Conservation (phyloP, 2,888 invertebrate genomes). For the Agonopterix arenella region DNA sequence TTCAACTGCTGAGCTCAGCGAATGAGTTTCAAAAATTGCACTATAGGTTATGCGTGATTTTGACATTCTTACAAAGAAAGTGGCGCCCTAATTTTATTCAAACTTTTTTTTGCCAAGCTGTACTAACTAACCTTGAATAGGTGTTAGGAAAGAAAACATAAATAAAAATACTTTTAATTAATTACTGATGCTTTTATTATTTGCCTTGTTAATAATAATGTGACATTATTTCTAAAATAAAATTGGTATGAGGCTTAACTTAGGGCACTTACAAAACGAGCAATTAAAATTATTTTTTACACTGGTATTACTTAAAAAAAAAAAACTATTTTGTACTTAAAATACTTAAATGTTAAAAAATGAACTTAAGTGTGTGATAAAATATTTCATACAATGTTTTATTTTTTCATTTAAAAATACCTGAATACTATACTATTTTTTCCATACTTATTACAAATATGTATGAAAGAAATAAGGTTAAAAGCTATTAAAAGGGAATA, state of each 20-base stretch:
- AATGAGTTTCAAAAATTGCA: no score
- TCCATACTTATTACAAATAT: conserved; percentile 3
- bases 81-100: no score
- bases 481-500: no score
- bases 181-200: conserved; percentile 13
- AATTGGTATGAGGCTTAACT: conserved; percentile 58
- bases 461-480: not conserved
- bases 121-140: no score
- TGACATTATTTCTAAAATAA: conserved; percentile 55
- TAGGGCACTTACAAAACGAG: not conserved
- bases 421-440: no score
- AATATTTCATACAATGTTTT: not conserved
- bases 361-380: not conserved
- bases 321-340: conserved; percentile 55
- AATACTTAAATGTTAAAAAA: conserved; percentile 17
- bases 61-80: no score
- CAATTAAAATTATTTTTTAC: conserved; percentile 34
- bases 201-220: conserved; percentile 35
- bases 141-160: no score
- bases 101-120: no score
- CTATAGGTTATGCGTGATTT: no score
- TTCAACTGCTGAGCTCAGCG: no score
- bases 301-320: conserved; percentile 43
- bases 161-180: not conserved
- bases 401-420: no score